Evolutionary conservation across 2,113 vertebrate species (phyloP).

Genomic region (Myotis yumanensis): DNA sequence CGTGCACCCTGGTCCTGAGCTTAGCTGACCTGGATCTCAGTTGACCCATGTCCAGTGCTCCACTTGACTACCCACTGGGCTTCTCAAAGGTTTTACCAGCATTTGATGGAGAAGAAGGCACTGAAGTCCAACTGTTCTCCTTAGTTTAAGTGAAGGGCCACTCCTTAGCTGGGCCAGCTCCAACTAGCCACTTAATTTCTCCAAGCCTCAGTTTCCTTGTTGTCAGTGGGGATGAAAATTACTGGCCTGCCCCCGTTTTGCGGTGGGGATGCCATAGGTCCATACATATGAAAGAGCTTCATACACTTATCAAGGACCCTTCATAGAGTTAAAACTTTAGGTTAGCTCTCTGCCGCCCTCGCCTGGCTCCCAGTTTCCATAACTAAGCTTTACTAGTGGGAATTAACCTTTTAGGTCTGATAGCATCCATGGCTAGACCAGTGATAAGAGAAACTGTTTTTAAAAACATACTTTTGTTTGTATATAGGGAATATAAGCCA

Average conservation of each 20-base stretch:
- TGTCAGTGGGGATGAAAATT: neutral
- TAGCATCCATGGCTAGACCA: neutral
- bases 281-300: neutral
- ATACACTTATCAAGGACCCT: neutral
- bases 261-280: neutral
- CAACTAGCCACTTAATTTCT: neutral
- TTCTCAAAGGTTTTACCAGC: neutral
- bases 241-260: neutral
- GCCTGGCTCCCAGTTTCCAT: constrained; percentile 25
- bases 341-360: constrained; percentile 55
- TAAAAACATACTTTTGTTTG: neutral
- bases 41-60: neutral
- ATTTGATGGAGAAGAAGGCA: neutral
- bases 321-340: neutral
- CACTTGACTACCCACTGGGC: neutral
- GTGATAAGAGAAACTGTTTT: neutral
- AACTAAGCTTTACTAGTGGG: neutral
- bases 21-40: neutral
- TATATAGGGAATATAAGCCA: neutral
- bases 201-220: neutral
- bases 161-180: neutral
- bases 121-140: neutral
- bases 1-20: neutral
- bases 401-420: neutral
- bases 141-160: neutral